Conservation (phyloP, 2,113 vertebrate genomes). For the Macquaria australasica region DNA sequence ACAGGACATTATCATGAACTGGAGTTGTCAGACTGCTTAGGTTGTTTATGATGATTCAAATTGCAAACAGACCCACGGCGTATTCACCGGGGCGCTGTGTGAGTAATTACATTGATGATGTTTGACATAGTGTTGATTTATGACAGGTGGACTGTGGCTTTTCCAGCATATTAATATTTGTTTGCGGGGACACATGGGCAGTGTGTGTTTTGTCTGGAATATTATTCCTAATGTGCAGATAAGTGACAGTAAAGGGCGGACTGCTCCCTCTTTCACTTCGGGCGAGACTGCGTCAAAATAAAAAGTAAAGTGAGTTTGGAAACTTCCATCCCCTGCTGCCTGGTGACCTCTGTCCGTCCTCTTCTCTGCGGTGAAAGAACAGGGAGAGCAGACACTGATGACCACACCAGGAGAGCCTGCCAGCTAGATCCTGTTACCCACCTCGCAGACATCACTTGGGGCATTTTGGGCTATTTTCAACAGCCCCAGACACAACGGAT, state of each 20-base stretch:
- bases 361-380: constrained; percentile 44
- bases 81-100: not conserved
- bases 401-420: constrained; percentile 57
- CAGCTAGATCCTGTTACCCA: constrained; percentile 63
- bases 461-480: constrained; percentile 70
- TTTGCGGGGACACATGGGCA: constrained; percentile 20
- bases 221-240: constrained; percentile 22
- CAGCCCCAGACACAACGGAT: constrained; percentile 55
- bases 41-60: constrained; percentile 40
- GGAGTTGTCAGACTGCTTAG: constrained; percentile 1
- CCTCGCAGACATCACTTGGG: constrained; percentile 45
- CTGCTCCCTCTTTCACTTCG: not conserved
- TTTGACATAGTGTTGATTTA: constrained; percentile 56
- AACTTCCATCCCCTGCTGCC: constrained; percentile 33
- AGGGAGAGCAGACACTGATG: constrained; percentile 47
- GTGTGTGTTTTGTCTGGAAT: constrained; percentile 15
- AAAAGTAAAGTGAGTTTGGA: constrained; percentile 28
- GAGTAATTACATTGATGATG: constrained; percentile 50
- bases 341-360: constrained; percentile 61
- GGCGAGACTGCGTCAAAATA: constrained; percentile 18
- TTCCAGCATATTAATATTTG: constrained; percentile 29
- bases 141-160: constrained; percentile 34
- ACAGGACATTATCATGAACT: constrained; percentile 15
- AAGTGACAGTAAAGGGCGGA: constrained; percentile 20
- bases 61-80: not conserved